Percentiles rank a stretch among this genome's conserved stretches.
Evolutionary conservation across 2,113 vertebrate genomes (phyloP).

Genomic region (Camelus bactrianus): DNA sequence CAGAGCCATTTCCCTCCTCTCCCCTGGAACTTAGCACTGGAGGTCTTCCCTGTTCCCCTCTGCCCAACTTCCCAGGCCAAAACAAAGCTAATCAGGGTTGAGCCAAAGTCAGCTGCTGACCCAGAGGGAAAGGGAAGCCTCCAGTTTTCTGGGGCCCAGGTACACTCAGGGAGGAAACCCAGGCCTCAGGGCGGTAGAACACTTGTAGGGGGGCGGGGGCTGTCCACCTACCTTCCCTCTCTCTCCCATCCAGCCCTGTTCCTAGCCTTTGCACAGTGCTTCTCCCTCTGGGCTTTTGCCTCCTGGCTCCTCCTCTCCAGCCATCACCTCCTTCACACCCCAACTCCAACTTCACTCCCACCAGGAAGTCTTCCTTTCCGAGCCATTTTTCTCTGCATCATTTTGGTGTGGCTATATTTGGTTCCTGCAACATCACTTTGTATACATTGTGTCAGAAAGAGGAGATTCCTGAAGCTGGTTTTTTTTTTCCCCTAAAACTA

Average conservation of each 20-base stretch:
- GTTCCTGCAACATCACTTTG: constrained; percentile 35
- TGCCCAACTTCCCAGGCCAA: not conserved
- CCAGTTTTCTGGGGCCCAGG: not conserved
- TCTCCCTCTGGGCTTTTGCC: not conserved
- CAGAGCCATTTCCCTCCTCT: not conserved
- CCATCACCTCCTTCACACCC: not conserved
- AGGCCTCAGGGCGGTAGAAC: not conserved
- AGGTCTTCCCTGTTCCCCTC: not conserved
- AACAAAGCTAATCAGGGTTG: not conserved
- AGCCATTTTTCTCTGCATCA: constrained; percentile 12
- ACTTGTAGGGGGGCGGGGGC: not conserved
- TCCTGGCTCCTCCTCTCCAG: not conserved
- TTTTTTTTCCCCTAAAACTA: constrained; percentile 9
- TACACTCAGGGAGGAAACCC: not conserved
- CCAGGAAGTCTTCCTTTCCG: constrained; percentile 49
- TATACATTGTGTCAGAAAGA: constrained; percentile 25
- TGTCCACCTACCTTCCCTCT: not conserved
- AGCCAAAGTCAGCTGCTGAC: not conserved
- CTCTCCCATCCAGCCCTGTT: not conserved
- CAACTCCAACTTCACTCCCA: not conserved
- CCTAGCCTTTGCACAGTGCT: not conserved
- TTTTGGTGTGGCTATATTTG: constrained; percentile 59
- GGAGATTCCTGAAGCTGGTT: constrained; percentile 61
- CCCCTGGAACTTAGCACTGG: not conserved
- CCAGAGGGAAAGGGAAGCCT: not conserved